phyloP scores from a whole-genome alignment of 1,140 invertebrate species.

The Helicoverpa zea region DNA sequence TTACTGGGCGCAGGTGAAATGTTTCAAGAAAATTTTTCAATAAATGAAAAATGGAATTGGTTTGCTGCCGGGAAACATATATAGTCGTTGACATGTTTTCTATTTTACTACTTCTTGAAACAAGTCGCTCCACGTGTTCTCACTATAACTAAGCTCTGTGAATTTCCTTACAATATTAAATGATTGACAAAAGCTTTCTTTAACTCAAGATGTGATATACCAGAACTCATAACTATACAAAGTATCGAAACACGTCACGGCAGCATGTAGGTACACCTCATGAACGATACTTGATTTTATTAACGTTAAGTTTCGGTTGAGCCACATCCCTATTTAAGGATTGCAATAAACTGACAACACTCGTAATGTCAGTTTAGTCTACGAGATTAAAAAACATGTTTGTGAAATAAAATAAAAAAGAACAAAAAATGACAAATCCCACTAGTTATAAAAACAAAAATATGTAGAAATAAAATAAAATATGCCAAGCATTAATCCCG shows the following conservation, averaged over 20 bases:
- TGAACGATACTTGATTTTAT: no score
- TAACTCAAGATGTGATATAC: no score
- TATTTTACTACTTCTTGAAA: constrained; percentile 30
- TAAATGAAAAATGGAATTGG: constrained; percentile 77
- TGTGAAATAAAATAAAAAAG: no score
- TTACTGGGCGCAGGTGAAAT: constrained; percentile 76
- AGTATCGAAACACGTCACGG: no score
- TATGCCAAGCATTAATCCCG: neutral
- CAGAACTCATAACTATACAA: no score
- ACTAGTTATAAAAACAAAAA: neutral
- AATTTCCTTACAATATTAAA: constrained; percentile 30
- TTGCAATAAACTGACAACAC: no score
- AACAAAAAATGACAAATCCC: no score
- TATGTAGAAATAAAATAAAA: neutral
- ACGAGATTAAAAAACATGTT: no score
- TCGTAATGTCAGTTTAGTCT: no score
- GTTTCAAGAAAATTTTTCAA: constrained; percentile 73
- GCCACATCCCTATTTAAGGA: no score
- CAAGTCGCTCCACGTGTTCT: constrained; percentile 5
- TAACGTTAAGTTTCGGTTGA: no score
- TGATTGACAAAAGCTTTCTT: neutral
- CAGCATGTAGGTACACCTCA: no score
- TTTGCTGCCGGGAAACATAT: constrained; percentile 61
- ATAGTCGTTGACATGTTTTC: constrained; percentile 36
- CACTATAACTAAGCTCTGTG: constrained; percentile 6